Conservation (phyloP, 1,140 invertebrate genomes). For the Diuraphis noxia region DNA sequence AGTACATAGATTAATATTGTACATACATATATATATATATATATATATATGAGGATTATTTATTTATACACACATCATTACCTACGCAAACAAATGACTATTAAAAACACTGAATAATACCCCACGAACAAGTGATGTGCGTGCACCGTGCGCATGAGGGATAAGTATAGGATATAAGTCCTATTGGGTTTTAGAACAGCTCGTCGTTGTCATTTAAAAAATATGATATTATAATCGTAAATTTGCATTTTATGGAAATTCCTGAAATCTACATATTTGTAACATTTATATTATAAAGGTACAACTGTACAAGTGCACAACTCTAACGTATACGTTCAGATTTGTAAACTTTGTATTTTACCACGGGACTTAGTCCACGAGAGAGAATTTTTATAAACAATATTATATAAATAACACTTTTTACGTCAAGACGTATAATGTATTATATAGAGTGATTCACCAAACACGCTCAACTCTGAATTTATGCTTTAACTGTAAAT, state of each 20-base stretch:
- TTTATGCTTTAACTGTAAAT: not conserved
- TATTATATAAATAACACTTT: not conserved
- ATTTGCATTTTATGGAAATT: not conserved
- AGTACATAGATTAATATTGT: not conserved
- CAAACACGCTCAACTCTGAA: not conserved
- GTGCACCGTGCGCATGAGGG: not conserved
- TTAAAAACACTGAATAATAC: not conserved
- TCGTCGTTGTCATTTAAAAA: not conserved
- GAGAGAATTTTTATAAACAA: not conserved
- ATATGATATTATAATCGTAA: not conserved
- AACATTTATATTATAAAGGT: not conserved
- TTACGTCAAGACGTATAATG: no score
- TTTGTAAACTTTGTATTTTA: constrained; percentile 1
- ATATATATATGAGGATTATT: not conserved
- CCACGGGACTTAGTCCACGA: not conserved
- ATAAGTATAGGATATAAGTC: not conserved
- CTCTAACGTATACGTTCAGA: not conserved
- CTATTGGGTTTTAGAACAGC: not conserved
- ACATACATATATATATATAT: no score
- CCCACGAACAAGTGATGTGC: not conserved
- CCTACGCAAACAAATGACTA: not conserved
- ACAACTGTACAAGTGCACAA: not conserved
- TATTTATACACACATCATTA: not conserved
- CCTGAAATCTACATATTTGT: not conserved
- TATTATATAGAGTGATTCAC: not conserved